phyloP scores from a whole-genome alignment of 2,888 invertebrate genomes.

The Ophion obscuratus region DNA sequence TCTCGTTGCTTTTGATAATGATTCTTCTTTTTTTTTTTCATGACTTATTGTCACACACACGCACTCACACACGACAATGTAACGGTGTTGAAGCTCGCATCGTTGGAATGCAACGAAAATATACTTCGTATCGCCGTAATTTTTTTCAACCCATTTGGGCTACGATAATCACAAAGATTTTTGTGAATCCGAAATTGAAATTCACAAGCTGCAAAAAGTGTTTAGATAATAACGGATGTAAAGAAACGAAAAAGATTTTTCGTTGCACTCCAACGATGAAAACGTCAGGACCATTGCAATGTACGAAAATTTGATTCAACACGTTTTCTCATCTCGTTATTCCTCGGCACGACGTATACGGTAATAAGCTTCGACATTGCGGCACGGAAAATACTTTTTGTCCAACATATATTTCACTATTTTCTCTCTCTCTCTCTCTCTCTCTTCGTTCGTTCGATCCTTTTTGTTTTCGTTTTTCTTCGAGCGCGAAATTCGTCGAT shows the following conservation, averaged over 20 bases:
- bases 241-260: no score
- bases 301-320: conserved; percentile 57
- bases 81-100: neutral
- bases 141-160: no score
- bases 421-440: conserved; percentile 4
- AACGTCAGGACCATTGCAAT: no score
- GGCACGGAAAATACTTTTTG: conserved; percentile 58
- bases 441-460: neutral
- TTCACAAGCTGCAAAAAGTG: no score
- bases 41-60: conserved; percentile 67
- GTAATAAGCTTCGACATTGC: conserved; percentile 43
- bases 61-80: conserved; percentile 50
- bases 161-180: no score
- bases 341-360: conserved; percentile 43
- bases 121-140: no score
- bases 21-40: conserved; percentile 31
- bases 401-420: conserved; percentile 48
- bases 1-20: conserved; percentile 43
- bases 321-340: conserved; percentile 44
- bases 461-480: neutral
- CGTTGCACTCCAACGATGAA: no score
- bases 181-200: no score
- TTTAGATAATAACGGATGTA: no score
- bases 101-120: no score
- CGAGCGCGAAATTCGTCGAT: conserved; percentile 46